Percentiles rank a stretch among this genome's conserved stretches.
phyloP scores from a whole-genome alignment of 2,888 invertebrate species.

The Eupithecia dodoneata region DNA sequence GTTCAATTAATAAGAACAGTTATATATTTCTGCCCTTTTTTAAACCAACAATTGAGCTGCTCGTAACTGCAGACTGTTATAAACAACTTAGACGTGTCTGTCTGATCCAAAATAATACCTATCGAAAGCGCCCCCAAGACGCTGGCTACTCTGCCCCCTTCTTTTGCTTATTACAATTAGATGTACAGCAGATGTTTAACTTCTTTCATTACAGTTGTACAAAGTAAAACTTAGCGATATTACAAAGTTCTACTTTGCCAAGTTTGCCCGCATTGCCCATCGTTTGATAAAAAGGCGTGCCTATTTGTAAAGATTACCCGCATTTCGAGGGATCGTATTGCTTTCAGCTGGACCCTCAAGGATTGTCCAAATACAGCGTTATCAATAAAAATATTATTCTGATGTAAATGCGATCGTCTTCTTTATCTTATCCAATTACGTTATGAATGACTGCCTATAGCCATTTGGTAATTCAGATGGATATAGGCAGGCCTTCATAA shows the following conservation, averaged over 20 bases:
- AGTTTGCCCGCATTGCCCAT: constrained; percentile 35
- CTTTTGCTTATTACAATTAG: background rate
- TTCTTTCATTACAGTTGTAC: background rate
- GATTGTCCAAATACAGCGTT: background rate
- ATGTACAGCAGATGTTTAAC: background rate
- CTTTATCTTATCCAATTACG: background rate
- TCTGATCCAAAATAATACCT: too few relatives aligned
- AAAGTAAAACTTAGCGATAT: too few relatives aligned
- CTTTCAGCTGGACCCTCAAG: constrained; percentile 28
- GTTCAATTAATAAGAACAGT: too few relatives aligned
- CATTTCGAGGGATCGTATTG: constrained; percentile 24
- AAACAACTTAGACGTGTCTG: too few relatives aligned
- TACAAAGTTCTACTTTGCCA: constrained; percentile 16
- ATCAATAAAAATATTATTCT: background rate
- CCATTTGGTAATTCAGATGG: background rate
- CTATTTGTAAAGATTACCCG: constrained; percentile 34
- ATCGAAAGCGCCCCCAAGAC: background rate
- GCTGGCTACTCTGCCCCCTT: background rate
- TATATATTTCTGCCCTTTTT: too few relatives aligned
- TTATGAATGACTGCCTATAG: background rate
- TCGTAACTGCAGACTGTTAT: too few relatives aligned
- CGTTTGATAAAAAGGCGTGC: constrained; percentile 38
- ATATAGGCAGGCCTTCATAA: too few relatives aligned
- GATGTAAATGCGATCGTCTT: background rate
- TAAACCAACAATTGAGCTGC: too few relatives aligned